Evolutionary conservation across 2,113 vertebrate species (phyloP).

Genomic region (Dicerorhinus sumatrensis): DNA sequence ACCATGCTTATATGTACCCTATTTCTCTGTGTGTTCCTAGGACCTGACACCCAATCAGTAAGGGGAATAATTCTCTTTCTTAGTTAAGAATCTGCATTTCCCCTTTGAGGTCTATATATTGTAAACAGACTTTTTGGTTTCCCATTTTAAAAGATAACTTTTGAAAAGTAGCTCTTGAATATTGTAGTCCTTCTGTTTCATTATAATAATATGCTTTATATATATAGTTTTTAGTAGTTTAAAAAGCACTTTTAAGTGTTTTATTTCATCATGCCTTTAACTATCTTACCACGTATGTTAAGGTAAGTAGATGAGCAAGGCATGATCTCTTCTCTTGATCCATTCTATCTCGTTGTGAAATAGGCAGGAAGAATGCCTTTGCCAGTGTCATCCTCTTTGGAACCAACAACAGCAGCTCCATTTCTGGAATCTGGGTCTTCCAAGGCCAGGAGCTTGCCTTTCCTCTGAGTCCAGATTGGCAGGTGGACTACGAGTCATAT

Average conservation of each 20-base stretch:
- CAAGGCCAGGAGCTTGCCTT: no score
- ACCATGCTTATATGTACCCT: not conserved
- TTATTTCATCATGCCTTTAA: constrained; percentile 22
- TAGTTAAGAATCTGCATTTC: not conserved
- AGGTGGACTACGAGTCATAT: no score
- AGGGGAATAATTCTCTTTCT: not conserved
- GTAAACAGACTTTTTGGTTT: constrained; percentile 7
- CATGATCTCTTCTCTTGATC: not conserved
- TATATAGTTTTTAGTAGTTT: not conserved
- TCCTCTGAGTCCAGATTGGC: no score
- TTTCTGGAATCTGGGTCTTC: no score
- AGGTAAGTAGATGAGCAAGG: not conserved
- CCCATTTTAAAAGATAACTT: not conserved
- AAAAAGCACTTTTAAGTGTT: not conserved
- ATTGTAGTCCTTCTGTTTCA: not conserved
- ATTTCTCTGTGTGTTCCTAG: not conserved
- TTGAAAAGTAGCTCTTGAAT: not conserved
- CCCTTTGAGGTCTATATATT: not conserved
- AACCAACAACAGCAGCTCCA: no score
- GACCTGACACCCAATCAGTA: not conserved
- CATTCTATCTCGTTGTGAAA: not conserved
- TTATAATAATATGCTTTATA: not conserved
- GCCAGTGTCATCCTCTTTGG: no score
- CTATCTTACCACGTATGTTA: not conserved
- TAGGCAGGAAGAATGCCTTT: no score